Evolutionary conservation across 2,797 vertebrate genomes (phyloP).

Genomic region (Capromys pilorides): DNA sequence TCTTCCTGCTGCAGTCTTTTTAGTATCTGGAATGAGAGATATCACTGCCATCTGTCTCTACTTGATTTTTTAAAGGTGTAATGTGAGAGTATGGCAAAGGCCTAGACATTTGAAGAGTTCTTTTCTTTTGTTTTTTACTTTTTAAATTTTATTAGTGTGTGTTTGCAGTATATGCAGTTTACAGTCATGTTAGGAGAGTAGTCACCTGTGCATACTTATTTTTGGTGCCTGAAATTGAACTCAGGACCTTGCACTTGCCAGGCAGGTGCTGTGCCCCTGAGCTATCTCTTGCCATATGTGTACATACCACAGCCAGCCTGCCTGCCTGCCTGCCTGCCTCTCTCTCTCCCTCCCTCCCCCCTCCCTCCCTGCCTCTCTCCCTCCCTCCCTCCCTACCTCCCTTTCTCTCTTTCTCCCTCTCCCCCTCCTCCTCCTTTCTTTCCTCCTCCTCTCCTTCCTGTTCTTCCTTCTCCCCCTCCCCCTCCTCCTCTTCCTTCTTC

Average conservation of each 20-base stretch:
- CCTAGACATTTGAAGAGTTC: neutral
- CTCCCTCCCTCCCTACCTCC: too few species aligned
- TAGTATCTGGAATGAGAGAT: neutral
- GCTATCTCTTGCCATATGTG: too few species aligned
- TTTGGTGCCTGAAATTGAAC: too few species aligned
- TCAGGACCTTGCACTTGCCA: too few species aligned
- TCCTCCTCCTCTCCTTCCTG: neutral
- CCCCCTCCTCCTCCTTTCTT: too few species aligned
- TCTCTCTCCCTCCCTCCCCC: neutral
- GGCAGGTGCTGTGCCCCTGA: too few species aligned
- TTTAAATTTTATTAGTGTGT: neutral
- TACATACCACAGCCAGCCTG: neutral
- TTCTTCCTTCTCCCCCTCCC: neutral
- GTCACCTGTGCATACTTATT: neutral
- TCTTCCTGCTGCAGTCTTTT: neutral
- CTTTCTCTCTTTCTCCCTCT: too few species aligned
- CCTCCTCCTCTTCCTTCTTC: too few species aligned
- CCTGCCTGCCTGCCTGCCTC: too few species aligned
- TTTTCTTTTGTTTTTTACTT: neutral
- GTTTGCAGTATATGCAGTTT: neutral
- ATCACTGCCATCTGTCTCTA: neutral
- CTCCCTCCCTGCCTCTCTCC: too few species aligned
- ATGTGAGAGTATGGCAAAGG: neutral
- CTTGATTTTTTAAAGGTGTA: neutral
- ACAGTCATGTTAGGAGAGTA: neutral